Percentiles rank a stretch among this genome's conserved stretches.
Conservation (phyloP, 2,113 vertebrate genomes). For the Channa argus region DNA sequence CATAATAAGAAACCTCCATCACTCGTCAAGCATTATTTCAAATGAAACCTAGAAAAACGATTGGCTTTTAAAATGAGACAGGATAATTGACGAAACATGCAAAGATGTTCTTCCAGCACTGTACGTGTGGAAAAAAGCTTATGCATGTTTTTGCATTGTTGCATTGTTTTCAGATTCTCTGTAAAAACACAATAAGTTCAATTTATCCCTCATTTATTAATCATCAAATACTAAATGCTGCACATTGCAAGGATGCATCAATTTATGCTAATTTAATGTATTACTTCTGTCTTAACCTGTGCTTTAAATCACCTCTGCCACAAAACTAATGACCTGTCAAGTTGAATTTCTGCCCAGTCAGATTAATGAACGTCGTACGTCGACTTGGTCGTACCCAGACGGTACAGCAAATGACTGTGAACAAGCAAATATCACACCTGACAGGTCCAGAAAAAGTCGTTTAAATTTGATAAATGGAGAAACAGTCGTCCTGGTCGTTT, state of each 20-base stretch:
- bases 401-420: not conserved
- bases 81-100: too few species aligned
- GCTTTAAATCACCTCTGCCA: conserved; percentile 11
- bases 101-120: too few species aligned
- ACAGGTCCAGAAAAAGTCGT: not conserved
- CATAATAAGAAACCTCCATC: too few species aligned
- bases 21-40: too few species aligned
- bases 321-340: conserved; percentile 15
- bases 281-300: not conserved
- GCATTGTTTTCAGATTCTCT: not conserved
- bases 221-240: too few species aligned
- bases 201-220: not conserved
- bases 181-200: not conserved
- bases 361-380: conserved; percentile 15
- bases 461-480: not conserved
- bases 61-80: too few species aligned
- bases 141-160: not conserved
- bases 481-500: conserved; percentile 1
- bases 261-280: not conserved
- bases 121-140: conserved; percentile 1
- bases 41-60: too few species aligned
- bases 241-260: too few species aligned
- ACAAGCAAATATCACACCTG: conserved; percentile 6
- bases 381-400: conserved; percentile 2
- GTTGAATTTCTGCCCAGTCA: conserved; percentile 4